phyloP scores from a whole-genome alignment of 1,140 invertebrate genomes.

The Neuroterus valhalla region DNA sequence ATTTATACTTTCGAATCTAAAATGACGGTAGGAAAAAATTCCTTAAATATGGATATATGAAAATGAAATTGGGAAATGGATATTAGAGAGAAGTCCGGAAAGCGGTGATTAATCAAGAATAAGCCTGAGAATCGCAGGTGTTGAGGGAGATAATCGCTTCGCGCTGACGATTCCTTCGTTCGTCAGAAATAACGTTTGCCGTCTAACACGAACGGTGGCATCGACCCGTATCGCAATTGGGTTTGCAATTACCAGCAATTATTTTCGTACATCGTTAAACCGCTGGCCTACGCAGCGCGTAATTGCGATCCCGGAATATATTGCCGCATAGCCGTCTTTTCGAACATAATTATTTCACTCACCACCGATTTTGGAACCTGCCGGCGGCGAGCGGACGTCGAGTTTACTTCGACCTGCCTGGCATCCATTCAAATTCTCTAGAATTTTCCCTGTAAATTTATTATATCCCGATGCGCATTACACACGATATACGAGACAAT shows the following conservation, averaged over 20 bases:
- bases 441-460: constrained; percentile 60
- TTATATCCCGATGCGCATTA: constrained; percentile 49
- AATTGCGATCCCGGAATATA: constrained; percentile 35
- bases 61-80: constrained; percentile 47
- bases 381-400: not conserved
- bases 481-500: constrained; percentile 27
- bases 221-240: constrained; percentile 34
- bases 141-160: constrained; percentile 65
- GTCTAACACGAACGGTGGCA: constrained; percentile 47
- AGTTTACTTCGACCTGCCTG: constrained; percentile 42
- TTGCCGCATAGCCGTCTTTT: constrained; percentile 45
- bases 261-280: constrained; percentile 36
- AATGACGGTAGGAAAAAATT: not conserved
- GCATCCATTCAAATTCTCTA: constrained; percentile 56
- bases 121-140: constrained; percentile 68
- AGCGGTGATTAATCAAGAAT: constrained; percentile 63
- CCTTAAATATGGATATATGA: constrained; percentile 13
- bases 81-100: constrained; percentile 32
- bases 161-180: constrained; percentile 49
- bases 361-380: not conserved
- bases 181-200: constrained; percentile 60
- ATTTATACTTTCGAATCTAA: not conserved
- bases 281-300: constrained; percentile 33
- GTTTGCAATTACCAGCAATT: constrained; percentile 41
- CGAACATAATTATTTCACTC: constrained; percentile 49